phyloP scores from a whole-genome alignment of 64 coral and sea anemone species.

The Catalaphyllia jardinei region DNA sequence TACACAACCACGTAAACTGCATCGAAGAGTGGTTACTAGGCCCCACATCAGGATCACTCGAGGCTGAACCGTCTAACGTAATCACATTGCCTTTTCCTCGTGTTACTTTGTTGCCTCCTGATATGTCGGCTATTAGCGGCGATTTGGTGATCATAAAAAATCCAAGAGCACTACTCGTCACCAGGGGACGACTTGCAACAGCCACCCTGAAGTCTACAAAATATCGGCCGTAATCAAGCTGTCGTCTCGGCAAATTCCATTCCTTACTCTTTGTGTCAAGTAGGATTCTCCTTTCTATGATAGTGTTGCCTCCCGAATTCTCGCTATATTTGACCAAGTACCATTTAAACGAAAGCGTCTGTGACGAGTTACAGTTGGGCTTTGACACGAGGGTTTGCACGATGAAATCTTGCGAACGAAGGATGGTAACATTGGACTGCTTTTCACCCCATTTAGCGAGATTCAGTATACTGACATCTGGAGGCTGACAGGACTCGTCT shows the following conservation, averaged over 20 bases:
- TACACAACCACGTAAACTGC: slow-evolving; percentile 80
- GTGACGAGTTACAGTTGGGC: slow-evolving; percentile 3
- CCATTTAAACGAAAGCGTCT: slow-evolving; percentile 30
- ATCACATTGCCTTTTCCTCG: slow-evolving; percentile 36
- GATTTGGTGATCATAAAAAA: slow-evolving; percentile 19
- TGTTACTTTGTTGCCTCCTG: slow-evolving; percentile 45
- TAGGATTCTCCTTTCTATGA: neutral
- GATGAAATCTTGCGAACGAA: slow-evolving; percentile 31
- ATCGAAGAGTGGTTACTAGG: slow-evolving; percentile 40
- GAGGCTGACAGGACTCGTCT: slow-evolving; percentile 22
- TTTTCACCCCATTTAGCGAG: neutral
- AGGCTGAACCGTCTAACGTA: slow-evolving; percentile 46
- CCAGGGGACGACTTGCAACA: neutral
- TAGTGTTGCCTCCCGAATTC: neutral
- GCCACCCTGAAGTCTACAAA: slow-evolving; percentile 54
- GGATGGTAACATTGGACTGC: neutral
- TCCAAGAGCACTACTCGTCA: neutral
- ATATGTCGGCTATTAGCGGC: slow-evolving; percentile 48
- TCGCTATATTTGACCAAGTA: neutral
- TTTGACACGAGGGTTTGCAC: slow-evolving; percentile 11
- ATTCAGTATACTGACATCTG: slow-evolving; percentile 6
- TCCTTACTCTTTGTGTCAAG: neutral
- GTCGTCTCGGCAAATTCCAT: slow-evolving; percentile 49
- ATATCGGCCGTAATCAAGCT: slow-evolving; percentile 37
- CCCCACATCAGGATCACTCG: slow-evolving; percentile 55